Conservation (phyloP, 2,888 invertebrate genomes). For the Microctonus hyperodae region DNA sequence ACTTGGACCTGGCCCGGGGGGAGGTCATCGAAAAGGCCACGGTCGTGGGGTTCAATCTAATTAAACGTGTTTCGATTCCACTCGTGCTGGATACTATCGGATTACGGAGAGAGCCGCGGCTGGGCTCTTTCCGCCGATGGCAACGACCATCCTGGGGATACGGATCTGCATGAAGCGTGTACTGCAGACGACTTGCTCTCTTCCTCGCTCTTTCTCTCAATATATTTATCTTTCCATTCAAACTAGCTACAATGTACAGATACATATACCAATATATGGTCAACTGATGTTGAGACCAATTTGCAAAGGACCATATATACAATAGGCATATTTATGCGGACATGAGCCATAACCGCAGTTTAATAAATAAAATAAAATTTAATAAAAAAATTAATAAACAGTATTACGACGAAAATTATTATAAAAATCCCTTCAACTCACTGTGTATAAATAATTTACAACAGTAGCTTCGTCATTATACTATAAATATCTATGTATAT, state of each 20-base stretch:
- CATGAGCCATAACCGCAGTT: too few relatives aligned
- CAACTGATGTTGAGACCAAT: slow-evolving; percentile 30
- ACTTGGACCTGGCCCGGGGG: slow-evolving; percentile 24
- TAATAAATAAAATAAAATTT: neutral
- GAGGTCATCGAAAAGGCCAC: slow-evolving; percentile 34
- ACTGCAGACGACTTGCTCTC: neutral
- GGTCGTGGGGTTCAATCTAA: slow-evolving; percentile 36
- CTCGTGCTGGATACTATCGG: slow-evolving; percentile 40
- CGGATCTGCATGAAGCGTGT: slow-evolving; percentile 31
- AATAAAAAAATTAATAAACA: neutral
- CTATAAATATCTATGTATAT: neutral
- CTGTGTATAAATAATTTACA: too few relatives aligned
- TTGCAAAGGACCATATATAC: slow-evolving; percentile 20
- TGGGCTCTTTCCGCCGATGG: slow-evolving; percentile 33
- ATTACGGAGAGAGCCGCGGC: slow-evolving; percentile 37
- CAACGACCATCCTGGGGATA: slow-evolving; percentile 33
- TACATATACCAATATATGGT: slow-evolving; percentile 13
- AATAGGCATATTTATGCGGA: slow-evolving; percentile 6
- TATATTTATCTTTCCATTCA: neutral
- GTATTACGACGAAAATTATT: too few relatives aligned
- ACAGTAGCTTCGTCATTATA: neutral
- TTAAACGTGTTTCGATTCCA: slow-evolving; percentile 39
- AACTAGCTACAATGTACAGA: too few relatives aligned
- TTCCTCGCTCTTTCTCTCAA: neutral
- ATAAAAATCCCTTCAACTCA: too few relatives aligned